Conservation (phyloP, 2,113 vertebrate genomes). For the Python bivittatus region DNA sequence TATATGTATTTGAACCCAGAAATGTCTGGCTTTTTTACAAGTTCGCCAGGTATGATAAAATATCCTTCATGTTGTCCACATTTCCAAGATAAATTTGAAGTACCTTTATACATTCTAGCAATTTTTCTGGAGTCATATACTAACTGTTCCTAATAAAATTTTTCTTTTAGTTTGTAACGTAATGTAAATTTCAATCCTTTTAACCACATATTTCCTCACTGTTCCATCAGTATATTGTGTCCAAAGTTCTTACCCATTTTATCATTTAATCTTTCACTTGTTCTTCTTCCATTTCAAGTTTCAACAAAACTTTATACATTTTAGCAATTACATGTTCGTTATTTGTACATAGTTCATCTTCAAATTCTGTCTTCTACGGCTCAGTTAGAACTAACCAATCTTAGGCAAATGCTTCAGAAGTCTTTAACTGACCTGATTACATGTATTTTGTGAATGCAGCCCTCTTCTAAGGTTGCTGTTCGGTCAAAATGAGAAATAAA, state of each 20-base stretch:
- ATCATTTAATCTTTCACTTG: no score
- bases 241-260: no score
- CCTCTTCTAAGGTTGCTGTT: no score
- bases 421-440: no score
- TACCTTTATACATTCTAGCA: not conserved
- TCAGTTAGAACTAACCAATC: no score
- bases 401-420: no score
- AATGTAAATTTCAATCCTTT: not conserved
- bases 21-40: not conserved
- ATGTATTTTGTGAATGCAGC: no score
- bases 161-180: not conserved
- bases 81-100: not conserved
- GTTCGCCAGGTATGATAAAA: not conserved
- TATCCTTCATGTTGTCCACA: not conserved
- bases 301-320: no score
- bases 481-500: not conserved
- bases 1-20: not conserved
- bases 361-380: no score
- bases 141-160: not conserved
- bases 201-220: not conserved
- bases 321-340: no score
- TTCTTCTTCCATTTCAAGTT: no score
- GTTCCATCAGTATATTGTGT: not conserved
- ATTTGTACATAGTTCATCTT: no score
- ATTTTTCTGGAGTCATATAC: not conserved